Percentiles rank a stretch among this genome's conserved stretches.
phyloP scores from a whole-genome alignment of 2,797 vertebrate genomes.

The Antennarius maculatus region DNA sequence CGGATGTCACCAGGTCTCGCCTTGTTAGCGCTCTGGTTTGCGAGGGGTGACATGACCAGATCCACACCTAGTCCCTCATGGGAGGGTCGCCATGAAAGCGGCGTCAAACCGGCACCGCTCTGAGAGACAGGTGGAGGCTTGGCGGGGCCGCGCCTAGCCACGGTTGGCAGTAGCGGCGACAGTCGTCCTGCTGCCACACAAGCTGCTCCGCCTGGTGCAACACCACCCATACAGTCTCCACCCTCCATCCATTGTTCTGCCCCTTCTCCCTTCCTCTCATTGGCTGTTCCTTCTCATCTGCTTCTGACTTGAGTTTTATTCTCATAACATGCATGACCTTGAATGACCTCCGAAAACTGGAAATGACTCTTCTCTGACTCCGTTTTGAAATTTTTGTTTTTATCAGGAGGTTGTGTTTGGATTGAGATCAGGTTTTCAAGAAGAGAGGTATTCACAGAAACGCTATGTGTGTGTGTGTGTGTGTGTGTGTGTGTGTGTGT shows the following conservation, averaged over 20 bases:
- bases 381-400: background rate
- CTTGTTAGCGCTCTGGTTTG: background rate
- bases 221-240: conserved; percentile 40
- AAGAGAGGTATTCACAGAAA: no score
- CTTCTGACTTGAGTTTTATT: background rate
- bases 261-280: background rate
- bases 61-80: conserved; percentile 15
- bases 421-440: no score
- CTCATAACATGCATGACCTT: background rate
- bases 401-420: no score
- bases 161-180: conserved; percentile 76
- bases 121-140: conserved; percentile 78
- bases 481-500: background rate
- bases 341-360: no score
- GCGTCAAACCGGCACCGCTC: conserved; percentile 43
- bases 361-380: no score
- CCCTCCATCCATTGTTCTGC: conserved; percentile 17
- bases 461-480: no score
- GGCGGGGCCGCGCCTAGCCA: conserved; percentile 56
- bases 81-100: conserved; percentile 20
- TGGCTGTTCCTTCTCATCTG: background rate
- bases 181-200: conserved; percentile 80
- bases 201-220: conserved; percentile 76
- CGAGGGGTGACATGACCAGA: background rate
- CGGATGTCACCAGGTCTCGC: background rate